Percentiles rank a stretch among this genome's conserved stretches.
These are phyloP conservation scores for Stenolophus ochropezus DNA, from an alignment of 2,888 invertebrate genomes.

Conservation along the genomic window DNA sequence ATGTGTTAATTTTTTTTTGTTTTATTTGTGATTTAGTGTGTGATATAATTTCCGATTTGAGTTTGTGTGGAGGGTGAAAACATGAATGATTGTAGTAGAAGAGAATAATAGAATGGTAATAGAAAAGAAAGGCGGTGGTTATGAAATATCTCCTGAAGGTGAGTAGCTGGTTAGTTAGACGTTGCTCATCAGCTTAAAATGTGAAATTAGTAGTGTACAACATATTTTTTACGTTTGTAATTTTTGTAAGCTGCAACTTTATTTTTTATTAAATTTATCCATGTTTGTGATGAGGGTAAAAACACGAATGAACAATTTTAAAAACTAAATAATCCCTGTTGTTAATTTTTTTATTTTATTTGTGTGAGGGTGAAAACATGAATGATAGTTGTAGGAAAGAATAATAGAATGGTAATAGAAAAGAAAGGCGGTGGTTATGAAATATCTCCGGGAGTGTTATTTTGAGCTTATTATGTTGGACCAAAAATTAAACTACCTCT, in stretches of 20 bases:
- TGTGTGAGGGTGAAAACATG: not conserved
- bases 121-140: not conserved
- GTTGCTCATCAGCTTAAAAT: slow-evolving; percentile 34
- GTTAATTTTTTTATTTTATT: too few relatives aligned
- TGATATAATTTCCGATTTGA: not conserved
- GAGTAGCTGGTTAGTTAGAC: not conserved
- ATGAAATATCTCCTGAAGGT: not conserved
- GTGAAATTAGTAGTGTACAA: too few relatives aligned
- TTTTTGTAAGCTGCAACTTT: too few relatives aligned
- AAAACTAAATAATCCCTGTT: too few relatives aligned
- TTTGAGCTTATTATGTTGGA: too few relatives aligned
- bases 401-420: not conserved
- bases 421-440: not conserved
- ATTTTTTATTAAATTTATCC: too few relatives aligned
- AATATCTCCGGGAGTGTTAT: not conserved
- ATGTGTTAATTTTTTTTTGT: too few relatives aligned
- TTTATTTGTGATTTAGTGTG: too few relatives aligned
- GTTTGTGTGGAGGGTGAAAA: not conserved
- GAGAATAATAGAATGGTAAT: not conserved
- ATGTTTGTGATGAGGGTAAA: too few relatives aligned
- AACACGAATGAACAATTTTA: too few relatives aligned
- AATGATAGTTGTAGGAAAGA: not conserved
- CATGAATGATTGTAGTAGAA: not conserved
- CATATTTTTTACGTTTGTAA: too few relatives aligned
- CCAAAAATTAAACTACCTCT: too few relatives aligned